Evolutionary conservation across 2,113 vertebrate species (phyloP).

Genomic region (Suncus etruscus): DNA sequence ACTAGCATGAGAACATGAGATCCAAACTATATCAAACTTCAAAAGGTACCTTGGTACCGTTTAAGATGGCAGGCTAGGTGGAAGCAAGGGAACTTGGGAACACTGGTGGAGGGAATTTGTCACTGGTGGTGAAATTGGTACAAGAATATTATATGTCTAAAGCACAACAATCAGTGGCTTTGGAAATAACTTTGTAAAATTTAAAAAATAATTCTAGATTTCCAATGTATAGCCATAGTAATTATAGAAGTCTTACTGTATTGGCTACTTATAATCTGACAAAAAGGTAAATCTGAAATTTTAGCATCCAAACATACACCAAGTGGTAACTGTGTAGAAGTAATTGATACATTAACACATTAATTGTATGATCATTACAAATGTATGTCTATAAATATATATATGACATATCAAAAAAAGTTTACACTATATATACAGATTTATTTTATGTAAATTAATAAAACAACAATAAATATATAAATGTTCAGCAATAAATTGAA

Average conservation of each 20-base stretch:
- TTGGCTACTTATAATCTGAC: background rate
- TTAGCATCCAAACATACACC: background rate
- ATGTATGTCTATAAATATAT: background rate
- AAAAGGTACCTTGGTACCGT: no score
- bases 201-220: background rate
- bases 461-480: background rate
- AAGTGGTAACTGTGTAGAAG: background rate
- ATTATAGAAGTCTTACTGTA: background rate
- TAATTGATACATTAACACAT: background rate
- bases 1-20: no score
- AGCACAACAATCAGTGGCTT: no score
- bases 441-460: background rate
- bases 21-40: no score
- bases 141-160: no score
- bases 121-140: no score
- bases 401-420: background rate
- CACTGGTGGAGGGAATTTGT: no score
- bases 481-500: background rate
- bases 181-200: no score
- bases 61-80: no score
- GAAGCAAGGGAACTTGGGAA: no score
- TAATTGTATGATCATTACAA: background rate
- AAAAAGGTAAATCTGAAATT: background rate
- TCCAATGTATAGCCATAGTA: background rate
- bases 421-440: background rate